These are phyloP conservation scores for Acanthosepion lycidas DNA, from an alignment of 2,888 invertebrate species.

Conservation along the genomic window DNA sequence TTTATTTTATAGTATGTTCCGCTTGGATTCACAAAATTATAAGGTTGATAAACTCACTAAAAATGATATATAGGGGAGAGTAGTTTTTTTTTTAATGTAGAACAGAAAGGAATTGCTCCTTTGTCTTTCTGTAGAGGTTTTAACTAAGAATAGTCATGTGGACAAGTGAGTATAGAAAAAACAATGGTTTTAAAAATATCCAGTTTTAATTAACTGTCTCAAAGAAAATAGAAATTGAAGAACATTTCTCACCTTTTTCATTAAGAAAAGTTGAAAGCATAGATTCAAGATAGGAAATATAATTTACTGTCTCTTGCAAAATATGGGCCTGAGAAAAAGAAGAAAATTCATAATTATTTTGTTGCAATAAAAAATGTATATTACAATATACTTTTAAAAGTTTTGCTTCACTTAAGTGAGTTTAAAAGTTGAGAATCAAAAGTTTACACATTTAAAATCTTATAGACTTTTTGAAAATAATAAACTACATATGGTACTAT, in stretches of 20 bases:
- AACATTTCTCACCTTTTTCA: constrained; percentile 57
- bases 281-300: constrained; percentile 67
- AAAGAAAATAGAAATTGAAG: background rate
- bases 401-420: too few species aligned
- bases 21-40: too few species aligned
- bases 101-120: too few species aligned
- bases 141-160: too few species aligned
- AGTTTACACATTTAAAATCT: background rate
- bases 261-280: constrained; percentile 55
- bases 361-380: constrained; percentile 25
- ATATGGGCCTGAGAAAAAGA: constrained; percentile 66
- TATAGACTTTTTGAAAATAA: background rate
- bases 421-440: too few species aligned
- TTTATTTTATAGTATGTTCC: too few species aligned
- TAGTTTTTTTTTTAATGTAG: too few species aligned
- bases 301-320: constrained; percentile 68
- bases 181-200: too few species aligned
- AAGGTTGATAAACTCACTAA: too few species aligned
- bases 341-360: background rate
- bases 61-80: too few species aligned
- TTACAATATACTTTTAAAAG: background rate
- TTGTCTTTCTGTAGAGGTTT: too few species aligned
- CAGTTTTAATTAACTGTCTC: background rate
- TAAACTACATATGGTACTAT: background rate
- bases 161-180: too few species aligned